Evolutionary conservation across 2,113 vertebrate species (phyloP).

Genomic region (Pleuronectes platessa): DNA sequence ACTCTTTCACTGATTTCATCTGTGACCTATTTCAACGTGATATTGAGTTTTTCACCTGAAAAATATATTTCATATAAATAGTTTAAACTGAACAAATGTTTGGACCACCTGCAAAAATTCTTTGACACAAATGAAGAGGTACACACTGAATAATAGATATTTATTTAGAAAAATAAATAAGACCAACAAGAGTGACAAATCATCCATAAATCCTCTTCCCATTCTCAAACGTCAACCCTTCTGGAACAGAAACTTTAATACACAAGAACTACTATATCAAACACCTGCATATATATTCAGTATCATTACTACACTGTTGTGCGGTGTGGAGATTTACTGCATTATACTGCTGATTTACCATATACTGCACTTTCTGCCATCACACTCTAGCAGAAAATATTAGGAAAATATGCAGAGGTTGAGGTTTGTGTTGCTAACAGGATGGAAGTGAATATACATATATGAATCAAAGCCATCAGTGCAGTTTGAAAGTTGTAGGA

Average conservation of each 20-base stretch:
- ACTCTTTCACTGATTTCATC: no score
- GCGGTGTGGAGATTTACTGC: neutral
- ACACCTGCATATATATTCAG: neutral
- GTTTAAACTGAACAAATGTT: no score
- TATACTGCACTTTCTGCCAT: neutral
- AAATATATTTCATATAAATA: no score
- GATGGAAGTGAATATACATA: no score
- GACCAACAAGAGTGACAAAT: slow-evolving; percentile 31
- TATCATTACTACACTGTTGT: neutral
- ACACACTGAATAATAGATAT: slow-evolving; percentile 32
- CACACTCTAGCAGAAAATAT: no score
- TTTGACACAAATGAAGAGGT: neutral
- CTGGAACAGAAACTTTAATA: slow-evolving; percentile 1
- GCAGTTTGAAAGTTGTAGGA: neutral
- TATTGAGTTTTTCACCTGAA: no score
- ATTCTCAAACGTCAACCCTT: neutral
- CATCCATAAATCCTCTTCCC: slow-evolving; percentile 10
- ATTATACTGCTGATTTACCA: neutral
- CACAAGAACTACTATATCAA: slow-evolving; percentile 2
- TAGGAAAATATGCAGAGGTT: no score
- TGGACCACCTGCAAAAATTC: no score
- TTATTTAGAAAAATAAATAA: slow-evolving; percentile 70
- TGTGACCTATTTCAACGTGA: no score
- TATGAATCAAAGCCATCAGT: neutral
- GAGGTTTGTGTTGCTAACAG: neutral